These are phyloP conservation scores for Linyphia triangularis DNA, from an alignment of 2,888 invertebrate genomes.

Conservation along the genomic window DNA sequence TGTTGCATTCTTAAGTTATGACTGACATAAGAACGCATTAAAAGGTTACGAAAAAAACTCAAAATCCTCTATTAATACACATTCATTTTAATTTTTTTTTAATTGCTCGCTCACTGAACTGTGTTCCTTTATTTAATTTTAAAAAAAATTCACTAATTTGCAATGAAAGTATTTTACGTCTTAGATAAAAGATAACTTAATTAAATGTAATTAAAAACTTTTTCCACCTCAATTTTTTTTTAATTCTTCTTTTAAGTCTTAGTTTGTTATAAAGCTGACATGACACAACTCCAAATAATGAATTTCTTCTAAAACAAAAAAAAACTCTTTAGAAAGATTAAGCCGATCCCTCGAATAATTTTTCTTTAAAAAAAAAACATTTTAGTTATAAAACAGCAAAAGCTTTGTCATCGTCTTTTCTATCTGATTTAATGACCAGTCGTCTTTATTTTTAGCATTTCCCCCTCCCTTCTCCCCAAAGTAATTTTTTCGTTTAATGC, in stretches of 20 bases:
- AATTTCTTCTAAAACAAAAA: conserved; percentile 44
- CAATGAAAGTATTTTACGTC: no score
- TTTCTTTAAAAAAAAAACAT: neutral
- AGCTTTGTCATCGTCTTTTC: conserved; percentile 37
- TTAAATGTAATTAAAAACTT: neutral
- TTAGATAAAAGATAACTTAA: neutral
- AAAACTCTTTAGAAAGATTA: conserved; percentile 44
- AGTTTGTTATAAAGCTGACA: conserved; percentile 25
- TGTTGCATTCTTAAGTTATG: no score
- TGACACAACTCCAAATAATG: conserved; percentile 28
- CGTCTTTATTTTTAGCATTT: neutral
- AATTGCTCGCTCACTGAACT: no score
- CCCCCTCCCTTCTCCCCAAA: conserved; percentile 1
- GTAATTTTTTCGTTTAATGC: conserved; percentile 66
- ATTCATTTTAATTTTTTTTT: no score
- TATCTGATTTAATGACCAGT: conserved; percentile 64
- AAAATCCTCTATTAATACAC: no score
- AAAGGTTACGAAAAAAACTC: no score
- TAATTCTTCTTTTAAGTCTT: neutral
- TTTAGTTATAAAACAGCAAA: conserved; percentile 42
- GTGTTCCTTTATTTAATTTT: no score
- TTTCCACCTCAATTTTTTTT: neutral
- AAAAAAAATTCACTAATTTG: no score
- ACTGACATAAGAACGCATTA: no score
- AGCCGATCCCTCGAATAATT: conserved; percentile 32